A percentile compares a stretch with the other conserved stretches of the same genome.
phyloP scores from a whole-genome alignment of 2,113 vertebrate genomes.

The Oreocharis arfaki region DNA sequence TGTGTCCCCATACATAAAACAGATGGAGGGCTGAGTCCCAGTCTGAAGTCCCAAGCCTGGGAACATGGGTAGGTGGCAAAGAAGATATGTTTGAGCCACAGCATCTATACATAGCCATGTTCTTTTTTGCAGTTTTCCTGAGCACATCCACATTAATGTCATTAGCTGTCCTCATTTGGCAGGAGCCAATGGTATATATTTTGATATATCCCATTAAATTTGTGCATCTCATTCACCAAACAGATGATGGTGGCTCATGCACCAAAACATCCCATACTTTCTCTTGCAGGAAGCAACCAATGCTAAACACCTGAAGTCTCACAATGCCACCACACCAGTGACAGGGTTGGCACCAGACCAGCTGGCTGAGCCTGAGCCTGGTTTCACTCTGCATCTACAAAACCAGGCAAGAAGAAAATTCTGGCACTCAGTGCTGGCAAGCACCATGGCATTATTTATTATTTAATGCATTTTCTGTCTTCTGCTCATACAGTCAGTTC shows the following conservation, averaged over 20 bases:
- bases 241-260: neutral
- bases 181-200: too few species aligned
- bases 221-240: rapidly evolving
- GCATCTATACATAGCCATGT: neutral
- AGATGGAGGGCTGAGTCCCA: neutral
- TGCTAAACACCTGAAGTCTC: rapidly evolving
- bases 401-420: neutral
- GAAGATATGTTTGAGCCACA: neutral
- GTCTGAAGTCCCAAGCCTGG: neutral
- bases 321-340: neutral
- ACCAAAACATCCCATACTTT: neutral
- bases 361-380: neutral
- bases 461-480: conserved; percentile 13
- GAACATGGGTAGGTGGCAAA: neutral
- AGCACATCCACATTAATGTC: rapidly evolving
- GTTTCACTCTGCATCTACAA: neutral
- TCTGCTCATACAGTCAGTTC: neutral
- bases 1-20: neutral
- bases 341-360: neutral
- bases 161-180: neutral
- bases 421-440: neutral
- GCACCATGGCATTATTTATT: neutral
- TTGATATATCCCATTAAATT: neutral
- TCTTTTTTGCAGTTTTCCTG: neutral
- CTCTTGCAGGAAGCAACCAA: neutral